phyloP scores from a whole-genome alignment of 2,888 invertebrate genomes.

The Amorpha juglandis region DNA sequence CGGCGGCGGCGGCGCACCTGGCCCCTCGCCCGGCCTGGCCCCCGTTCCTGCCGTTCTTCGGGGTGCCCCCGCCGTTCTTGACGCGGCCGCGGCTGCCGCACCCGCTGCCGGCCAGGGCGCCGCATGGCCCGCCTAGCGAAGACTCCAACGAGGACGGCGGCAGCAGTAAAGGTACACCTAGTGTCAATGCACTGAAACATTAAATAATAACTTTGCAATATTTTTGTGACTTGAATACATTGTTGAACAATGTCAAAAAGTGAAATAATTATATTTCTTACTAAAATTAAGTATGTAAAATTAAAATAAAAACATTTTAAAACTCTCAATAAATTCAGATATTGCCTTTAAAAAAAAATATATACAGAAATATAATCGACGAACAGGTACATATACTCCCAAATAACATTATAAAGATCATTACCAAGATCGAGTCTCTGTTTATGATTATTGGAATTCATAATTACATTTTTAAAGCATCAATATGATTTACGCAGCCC shows the following conservation, averaged over 20 bases:
- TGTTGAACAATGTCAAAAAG: too few species aligned
- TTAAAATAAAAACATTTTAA: background rate
- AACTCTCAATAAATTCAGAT: background rate
- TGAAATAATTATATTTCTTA: too few species aligned
- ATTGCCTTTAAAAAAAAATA: too few species aligned
- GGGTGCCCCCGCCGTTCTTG: slow-evolving; percentile 84
- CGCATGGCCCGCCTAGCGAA: slow-evolving; percentile 81
- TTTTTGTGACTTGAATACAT: too few species aligned
- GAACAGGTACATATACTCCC: background rate
- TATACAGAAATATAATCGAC: background rate
- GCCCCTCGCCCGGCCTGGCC: slow-evolving; percentile 85
- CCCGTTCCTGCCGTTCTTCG: slow-evolving; percentile 85
- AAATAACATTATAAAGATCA: too few species aligned
- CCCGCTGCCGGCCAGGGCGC: slow-evolving; percentile 71
- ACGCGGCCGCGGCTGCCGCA: slow-evolving; percentile 73
- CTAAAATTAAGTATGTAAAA: too few species aligned
- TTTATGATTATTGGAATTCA: background rate
- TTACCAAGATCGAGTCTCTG: background rate
- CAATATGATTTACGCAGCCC: background rate
- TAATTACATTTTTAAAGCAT: background rate
- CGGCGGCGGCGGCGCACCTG: slow-evolving; percentile 87
- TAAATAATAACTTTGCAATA: too few species aligned
- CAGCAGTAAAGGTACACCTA: slow-evolving; percentile 73
- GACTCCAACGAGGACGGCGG: slow-evolving; percentile 83
- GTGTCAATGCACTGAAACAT: too few species aligned